Evolutionary conservation across 23 tunicate genomes (phyloP), one percentile per base, ranked within the genome.

Genomic region (Ciona savignyi): DNA sequence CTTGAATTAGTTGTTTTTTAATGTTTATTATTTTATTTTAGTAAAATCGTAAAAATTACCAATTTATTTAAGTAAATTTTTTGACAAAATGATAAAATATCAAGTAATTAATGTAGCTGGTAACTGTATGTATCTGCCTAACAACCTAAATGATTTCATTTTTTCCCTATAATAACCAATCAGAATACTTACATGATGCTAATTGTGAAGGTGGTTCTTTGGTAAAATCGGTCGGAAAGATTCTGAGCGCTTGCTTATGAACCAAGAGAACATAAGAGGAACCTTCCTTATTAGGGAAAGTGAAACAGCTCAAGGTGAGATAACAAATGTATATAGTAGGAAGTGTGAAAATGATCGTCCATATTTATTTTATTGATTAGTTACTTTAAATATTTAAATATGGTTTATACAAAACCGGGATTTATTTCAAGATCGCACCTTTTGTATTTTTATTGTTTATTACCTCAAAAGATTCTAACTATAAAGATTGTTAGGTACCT

Each of bases 211-310:
- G 3, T 85, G 89, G 89, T 89, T 76, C 60, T 89, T 75, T 71
- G 85, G 85, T 23, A 66, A 56, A 30, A 89, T 89, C 35, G 72
- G 81, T 34, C 51, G 96, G 11, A 79, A 74, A 32, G 96, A 83
- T 19, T 78, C 84, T 67, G 96, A 89, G 35, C 61, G 96, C 34
- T 31, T n/a, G 1, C 60, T 89, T 24, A 27, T 72, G 1, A 64
- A 72, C 15, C 27, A 60, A 25, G 62, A 67, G 2, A 42, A 65
- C 0, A 42, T 77, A 15, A 67, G 73, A 60, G 96, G 96, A 31
- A 83, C 89, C n/a, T 89, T 89, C 73, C 72, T 89, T 84, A 83
- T 89, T 4, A 31, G 96, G 60, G 85, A 83, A 27, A 85, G 89
- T 51, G 93, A 89, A 78, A 89, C 83, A 19, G 85, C 81, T 23